Percentiles rank a stretch among this genome's conserved stretches.
Conservation (phyloP, 1,140 invertebrate genomes). For the Mycetomoellerius zeteki region DNA sequence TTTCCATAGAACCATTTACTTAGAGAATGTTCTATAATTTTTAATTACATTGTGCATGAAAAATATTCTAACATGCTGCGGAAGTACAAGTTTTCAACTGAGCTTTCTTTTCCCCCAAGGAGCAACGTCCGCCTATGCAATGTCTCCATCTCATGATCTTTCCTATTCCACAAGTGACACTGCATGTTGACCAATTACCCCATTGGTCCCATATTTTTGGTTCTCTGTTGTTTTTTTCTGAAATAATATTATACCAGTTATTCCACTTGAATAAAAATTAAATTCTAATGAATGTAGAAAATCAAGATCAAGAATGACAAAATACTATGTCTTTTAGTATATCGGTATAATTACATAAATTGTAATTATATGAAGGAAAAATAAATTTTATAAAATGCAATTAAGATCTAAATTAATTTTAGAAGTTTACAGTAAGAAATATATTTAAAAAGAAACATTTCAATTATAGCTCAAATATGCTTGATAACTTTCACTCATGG, state of each 20-base stretch:
- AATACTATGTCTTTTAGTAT: background rate
- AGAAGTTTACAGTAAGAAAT: background rate
- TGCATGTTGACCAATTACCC: slow-evolving; percentile 86
- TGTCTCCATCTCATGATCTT: slow-evolving; percentile 86
- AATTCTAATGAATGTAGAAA: background rate
- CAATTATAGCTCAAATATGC: too few relatives aligned
- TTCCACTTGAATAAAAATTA: background rate
- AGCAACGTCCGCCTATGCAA: slow-evolving; percentile 85
- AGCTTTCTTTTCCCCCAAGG: slow-evolving; percentile 86
- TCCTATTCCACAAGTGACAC: slow-evolving; percentile 85
- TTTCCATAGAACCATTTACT: background rate
- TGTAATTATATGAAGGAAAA: slow-evolving; percentile 18
- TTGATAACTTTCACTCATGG: background rate
- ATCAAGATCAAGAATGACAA: background rate
- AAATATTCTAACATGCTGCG: slow-evolving; percentile 79
- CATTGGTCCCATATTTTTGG: slow-evolving; percentile 86
- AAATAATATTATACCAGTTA: slow-evolving; percentile 12
- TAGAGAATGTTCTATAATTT: background rate
- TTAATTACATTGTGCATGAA: background rate
- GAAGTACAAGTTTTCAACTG: slow-evolving; percentile 86
- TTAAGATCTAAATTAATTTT: background rate
- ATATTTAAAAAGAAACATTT: background rate
- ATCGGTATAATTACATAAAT: background rate
- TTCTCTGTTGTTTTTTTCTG: slow-evolving; percentile 50
- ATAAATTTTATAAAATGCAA: background rate